A percentile compares a stretch with the other conserved stretches of the same genome.
phyloP scores from a whole-genome alignment of 2,888 invertebrate species.

The Drosophila stalkeri region DNA sequence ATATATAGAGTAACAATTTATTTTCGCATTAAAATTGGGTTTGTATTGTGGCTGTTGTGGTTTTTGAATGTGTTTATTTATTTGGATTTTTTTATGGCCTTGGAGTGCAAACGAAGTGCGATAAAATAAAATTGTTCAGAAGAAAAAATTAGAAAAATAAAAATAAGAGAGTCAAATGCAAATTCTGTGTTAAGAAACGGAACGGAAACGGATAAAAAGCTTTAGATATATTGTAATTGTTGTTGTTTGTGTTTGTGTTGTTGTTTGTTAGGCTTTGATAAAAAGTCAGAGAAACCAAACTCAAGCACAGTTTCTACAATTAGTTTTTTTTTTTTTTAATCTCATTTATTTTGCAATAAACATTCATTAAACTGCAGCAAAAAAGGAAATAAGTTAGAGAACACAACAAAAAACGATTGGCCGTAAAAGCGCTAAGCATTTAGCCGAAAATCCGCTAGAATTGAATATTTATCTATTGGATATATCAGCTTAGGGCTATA shows the following conservation, averaged over 20 bases:
- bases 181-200: conserved; percentile 36
- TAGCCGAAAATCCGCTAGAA: conserved; percentile 4
- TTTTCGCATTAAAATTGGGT: conserved; percentile 30
- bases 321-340: conserved; percentile 4
- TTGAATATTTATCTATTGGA: not conserved
- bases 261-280: conserved; percentile 36
- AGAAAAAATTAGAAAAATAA: conserved; percentile 15
- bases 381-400: conserved; percentile 11
- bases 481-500: not conserved
- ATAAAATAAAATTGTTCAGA: not conserved
- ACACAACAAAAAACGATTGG: conserved; percentile 33
- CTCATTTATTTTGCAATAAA: conserved; percentile 16
- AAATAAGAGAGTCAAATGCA: conserved; percentile 28
- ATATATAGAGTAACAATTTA: conserved; percentile 24
- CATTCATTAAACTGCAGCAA: conserved; percentile 44
- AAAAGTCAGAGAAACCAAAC: conserved; percentile 24
- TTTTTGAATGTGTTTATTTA: conserved; percentile 18
- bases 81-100: conserved; percentile 24
- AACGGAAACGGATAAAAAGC: conserved; percentile 44
- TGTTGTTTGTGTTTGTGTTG: conserved; percentile 37
- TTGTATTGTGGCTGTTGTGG: conserved; percentile 27
- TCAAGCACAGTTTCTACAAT: conserved; percentile 33
- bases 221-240: conserved; percentile 8
- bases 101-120: conserved; percentile 49
- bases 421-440: conserved; percentile 8